Conservation (phyloP, 2,888 invertebrate species). For the Drosophila setosimentum region DNA sequence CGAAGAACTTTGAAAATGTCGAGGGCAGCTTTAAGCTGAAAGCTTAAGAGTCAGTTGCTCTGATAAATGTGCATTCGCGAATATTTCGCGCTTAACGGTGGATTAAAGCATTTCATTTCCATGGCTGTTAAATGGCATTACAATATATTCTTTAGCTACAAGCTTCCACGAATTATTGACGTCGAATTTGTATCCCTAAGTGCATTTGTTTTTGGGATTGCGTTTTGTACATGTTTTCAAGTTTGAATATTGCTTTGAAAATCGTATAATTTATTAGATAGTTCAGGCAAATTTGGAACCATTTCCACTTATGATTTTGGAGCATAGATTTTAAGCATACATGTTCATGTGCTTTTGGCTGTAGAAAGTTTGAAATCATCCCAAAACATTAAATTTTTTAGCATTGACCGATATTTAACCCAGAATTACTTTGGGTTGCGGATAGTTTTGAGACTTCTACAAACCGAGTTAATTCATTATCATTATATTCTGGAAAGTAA, state of each 20-base stretch:
- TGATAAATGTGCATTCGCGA: slow-evolving; percentile 36
- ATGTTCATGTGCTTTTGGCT: no score
- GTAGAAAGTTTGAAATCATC: not conserved
- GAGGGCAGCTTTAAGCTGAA: slow-evolving; percentile 51
- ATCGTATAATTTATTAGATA: no score
- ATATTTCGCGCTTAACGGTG: slow-evolving; percentile 23
- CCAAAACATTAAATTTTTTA: not conserved
- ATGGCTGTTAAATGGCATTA: slow-evolving; percentile 5
- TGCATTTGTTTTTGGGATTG: no score
- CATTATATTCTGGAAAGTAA: not conserved
- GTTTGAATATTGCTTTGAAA: no score
- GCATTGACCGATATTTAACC: rapidly evolving
- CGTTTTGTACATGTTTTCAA: no score
- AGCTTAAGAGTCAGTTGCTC: slow-evolving; percentile 34
- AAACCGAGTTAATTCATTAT: no score
- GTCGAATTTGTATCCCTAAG: not conserved
- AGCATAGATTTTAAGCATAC: not conserved
- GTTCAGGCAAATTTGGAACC: no score
- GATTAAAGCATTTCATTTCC: slow-evolving; percentile 19
- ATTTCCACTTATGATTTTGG: not conserved
- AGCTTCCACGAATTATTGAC: not conserved
- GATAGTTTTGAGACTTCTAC: no score
- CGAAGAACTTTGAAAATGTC: slow-evolving; percentile 45
- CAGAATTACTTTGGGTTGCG: no score
- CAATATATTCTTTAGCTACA: not conserved